Conservation (phyloP, 2,888 invertebrate species). For the Apeira syringaria region DNA sequence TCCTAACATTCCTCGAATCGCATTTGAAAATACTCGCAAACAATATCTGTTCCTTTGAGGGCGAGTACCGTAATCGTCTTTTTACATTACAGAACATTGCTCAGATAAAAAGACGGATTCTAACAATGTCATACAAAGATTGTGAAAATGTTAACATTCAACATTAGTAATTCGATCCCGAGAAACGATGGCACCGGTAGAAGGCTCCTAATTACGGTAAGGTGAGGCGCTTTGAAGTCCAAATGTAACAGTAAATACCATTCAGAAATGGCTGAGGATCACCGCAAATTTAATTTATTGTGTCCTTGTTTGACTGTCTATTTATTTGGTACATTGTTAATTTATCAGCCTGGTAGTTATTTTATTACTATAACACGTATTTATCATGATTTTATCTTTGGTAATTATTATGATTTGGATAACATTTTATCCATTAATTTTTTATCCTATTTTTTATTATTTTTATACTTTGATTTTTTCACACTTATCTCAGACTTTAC, state of each 20-base stretch:
- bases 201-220: conserved; percentile 30
- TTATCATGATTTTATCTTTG: too few species aligned
- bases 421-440: too few species aligned
- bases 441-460: too few species aligned
- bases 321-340: too few species aligned
- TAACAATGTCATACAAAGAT: conserved; percentile 36
- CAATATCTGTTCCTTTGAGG: conserved; percentile 26
- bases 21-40: conserved; percentile 49
- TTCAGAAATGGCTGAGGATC: conserved; percentile 14
- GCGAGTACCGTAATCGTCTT: conserved; percentile 18
- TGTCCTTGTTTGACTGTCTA: too few species aligned
- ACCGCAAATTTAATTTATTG: conserved; percentile 24
- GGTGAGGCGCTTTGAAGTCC: conserved; percentile 21
- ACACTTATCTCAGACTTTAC: too few species aligned
- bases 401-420: too few species aligned
- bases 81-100: conserved; percentile 43
- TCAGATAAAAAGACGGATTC: conserved; percentile 44
- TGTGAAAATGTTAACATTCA: conserved; percentile 40
- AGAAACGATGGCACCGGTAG: conserved; percentile 29
- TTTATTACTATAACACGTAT: too few species aligned
- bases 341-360: too few species aligned
- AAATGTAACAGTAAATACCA: conserved; percentile 30
- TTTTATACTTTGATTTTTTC: too few species aligned
- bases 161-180: conserved; percentile 31
- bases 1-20: conserved; percentile 26